Evolutionary conservation across 2,113 vertebrate genomes (phyloP).

Genomic region (Geococcyx californianus): DNA sequence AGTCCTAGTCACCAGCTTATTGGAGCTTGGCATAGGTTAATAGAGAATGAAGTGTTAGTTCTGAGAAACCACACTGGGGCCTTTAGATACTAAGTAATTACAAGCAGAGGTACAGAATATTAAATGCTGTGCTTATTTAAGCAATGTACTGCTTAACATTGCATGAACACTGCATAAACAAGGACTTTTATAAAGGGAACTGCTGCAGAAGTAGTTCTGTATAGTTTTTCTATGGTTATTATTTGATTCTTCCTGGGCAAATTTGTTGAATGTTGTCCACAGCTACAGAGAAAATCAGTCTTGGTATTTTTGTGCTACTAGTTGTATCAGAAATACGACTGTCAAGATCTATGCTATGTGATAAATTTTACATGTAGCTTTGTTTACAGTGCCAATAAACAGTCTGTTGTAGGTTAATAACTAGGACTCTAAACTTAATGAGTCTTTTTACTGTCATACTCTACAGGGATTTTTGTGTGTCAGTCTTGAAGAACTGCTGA

Average conservation of each 20-base stretch:
- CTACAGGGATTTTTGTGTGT: background rate
- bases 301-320: background rate
- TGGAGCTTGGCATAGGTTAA: background rate
- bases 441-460: background rate
- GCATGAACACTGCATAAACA: background rate
- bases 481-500: background rate
- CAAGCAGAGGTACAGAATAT: constrained; percentile 23
- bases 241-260: background rate
- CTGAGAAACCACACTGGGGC: background rate
- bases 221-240: background rate
- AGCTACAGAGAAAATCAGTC: background rate
- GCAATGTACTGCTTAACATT: background rate
- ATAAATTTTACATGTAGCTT: background rate
- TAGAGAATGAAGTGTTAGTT: background rate
- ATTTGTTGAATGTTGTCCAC: background rate
- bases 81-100: constrained; percentile 5
- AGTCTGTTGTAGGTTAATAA: background rate
- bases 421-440: background rate
- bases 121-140: constrained; percentile 27
- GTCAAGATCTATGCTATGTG: background rate
- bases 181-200: background rate
- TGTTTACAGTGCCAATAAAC: background rate
- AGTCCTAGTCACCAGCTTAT: background rate
- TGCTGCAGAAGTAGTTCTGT: background rate
- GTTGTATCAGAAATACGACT: background rate